Evolutionary conservation across 2,888 invertebrate genomes (phyloP).

Genomic region (Notodromas monacha): DNA sequence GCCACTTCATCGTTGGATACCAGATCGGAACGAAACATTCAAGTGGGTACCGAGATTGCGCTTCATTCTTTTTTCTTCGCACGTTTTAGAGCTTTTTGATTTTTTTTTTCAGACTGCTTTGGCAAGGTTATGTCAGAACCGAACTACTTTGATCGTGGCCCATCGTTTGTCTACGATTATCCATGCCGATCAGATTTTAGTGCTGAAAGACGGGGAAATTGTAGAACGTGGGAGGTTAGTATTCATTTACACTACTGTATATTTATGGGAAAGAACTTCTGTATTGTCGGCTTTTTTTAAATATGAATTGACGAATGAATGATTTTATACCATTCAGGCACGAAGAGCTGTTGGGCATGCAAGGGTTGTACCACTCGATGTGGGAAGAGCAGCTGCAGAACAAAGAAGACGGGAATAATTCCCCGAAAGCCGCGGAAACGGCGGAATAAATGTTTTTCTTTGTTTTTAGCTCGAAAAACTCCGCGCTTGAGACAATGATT

Average conservation of each 20-base stretch:
- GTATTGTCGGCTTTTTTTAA: neutral
- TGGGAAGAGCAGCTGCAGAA: constrained; percentile 58
- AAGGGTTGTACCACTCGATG: constrained; percentile 57
- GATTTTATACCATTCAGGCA: constrained; percentile 24
- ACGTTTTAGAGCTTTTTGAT: neutral
- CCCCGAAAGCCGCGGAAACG: too few relatives aligned
- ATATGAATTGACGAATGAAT: neutral
- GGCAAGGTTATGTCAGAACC: constrained; percentile 38
- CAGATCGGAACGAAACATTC: constrained; percentile 64
- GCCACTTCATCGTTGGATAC: constrained; percentile 84
- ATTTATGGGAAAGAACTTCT: constrained; percentile 1
- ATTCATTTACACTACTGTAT: constrained; percentile 5
- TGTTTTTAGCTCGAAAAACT: too few relatives aligned
- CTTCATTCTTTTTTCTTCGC: too few relatives aligned
- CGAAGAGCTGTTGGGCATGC: constrained; percentile 28
- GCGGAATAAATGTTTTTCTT: too few relatives aligned
- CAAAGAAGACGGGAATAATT: too few relatives aligned
- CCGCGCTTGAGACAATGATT: too few relatives aligned
- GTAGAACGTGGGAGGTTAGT: constrained; percentile 52
- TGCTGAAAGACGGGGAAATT: constrained; percentile 62
- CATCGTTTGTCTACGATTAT: constrained; percentile 77
- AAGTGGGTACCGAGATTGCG: too few relatives aligned
- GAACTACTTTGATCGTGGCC: constrained; percentile 74
- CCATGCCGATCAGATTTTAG: constrained; percentile 73
- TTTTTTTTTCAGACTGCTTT: constrained; percentile 26